Conservation (phyloP, 2,888 invertebrate species). For the Pachymerium ferrugineum region DNA sequence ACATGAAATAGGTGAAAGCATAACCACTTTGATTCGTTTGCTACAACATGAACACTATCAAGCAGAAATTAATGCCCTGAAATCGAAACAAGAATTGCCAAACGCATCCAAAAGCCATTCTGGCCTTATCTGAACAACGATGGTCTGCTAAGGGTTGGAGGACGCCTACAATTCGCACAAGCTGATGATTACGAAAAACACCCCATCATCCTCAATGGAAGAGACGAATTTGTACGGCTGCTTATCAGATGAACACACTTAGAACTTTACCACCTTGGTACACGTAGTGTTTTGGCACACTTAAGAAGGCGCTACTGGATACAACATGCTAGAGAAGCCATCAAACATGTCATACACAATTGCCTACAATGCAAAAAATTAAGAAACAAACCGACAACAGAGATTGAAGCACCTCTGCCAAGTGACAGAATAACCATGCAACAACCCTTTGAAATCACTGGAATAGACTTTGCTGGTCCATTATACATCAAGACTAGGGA, state of each 20-base stretch:
- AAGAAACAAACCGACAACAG: background rate
- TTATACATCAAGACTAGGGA: constrained; percentile 20
- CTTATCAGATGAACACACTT: background rate
- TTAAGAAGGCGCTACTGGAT: background rate
- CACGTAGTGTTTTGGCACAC: background rate
- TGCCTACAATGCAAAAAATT: background rate
- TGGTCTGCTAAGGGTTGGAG: background rate
- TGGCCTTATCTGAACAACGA: background rate
- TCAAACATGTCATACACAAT: background rate
- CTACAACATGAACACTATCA: background rate
- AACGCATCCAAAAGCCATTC: background rate
- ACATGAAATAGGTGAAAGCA: background rate
- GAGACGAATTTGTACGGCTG: background rate
- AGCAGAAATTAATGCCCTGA: background rate
- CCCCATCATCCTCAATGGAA: background rate
- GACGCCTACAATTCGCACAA: constrained; percentile 20
- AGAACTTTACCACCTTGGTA: background rate
- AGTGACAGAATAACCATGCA: constrained; percentile 8
- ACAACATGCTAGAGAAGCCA: background rate
- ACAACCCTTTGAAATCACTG: constrained; percentile 28
- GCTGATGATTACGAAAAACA: background rate
- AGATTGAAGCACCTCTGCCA: constrained; percentile 27
- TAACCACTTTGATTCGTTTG: background rate
- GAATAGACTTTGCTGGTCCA: constrained; percentile 33
- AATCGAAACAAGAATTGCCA: background rate